Conservation (phyloP, 2,888 invertebrate genomes). For the Drosophila stalkeri region DNA sequence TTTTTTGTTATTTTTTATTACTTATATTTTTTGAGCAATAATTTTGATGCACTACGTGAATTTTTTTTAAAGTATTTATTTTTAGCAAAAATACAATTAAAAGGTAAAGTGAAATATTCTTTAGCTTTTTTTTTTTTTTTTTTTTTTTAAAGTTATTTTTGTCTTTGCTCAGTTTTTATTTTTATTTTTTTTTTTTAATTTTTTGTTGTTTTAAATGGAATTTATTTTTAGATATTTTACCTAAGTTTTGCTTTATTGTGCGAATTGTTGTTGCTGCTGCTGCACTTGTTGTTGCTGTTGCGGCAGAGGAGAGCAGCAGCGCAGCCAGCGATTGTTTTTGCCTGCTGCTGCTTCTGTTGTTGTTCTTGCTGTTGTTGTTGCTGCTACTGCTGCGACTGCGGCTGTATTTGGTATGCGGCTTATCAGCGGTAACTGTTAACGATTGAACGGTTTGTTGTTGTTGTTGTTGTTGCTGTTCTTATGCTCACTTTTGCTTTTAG, state of each 20-base stretch:
- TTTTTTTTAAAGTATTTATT: conserved; percentile 44
- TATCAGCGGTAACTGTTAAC: conserved; percentile 43
- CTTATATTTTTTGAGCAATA: conserved; percentile 17
- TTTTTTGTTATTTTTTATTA: conserved; percentile 18
- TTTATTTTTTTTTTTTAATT: conserved; percentile 33
- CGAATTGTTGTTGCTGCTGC: conserved; percentile 52
- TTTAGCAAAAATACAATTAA: conserved; percentile 44
- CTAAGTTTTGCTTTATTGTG: conserved; percentile 78
- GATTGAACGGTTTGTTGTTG: conserved; percentile 28
- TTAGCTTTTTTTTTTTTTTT: neutral
- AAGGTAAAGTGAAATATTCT: conserved; percentile 12
- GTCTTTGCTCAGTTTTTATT: conserved; percentile 25
- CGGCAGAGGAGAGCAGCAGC: conserved; percentile 36
- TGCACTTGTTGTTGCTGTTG: conserved; percentile 38
- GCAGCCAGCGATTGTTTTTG: conserved; percentile 24
- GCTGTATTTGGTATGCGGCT: conserved; percentile 33
- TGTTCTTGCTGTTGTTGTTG: conserved; percentile 36
- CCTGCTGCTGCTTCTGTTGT: conserved; percentile 21
- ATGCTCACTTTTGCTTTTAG: conserved; percentile 18
- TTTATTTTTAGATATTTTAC: conserved; percentile 83
- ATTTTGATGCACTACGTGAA: conserved; percentile 36
- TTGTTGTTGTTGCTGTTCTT: conserved; percentile 36
- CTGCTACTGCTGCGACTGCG: neutral
- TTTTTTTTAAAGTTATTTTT: conserved; percentile 23
- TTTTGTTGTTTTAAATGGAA: conserved; percentile 70